Conservation (phyloP, 2,113 vertebrate species). For the Catagonus wagneri region DNA sequence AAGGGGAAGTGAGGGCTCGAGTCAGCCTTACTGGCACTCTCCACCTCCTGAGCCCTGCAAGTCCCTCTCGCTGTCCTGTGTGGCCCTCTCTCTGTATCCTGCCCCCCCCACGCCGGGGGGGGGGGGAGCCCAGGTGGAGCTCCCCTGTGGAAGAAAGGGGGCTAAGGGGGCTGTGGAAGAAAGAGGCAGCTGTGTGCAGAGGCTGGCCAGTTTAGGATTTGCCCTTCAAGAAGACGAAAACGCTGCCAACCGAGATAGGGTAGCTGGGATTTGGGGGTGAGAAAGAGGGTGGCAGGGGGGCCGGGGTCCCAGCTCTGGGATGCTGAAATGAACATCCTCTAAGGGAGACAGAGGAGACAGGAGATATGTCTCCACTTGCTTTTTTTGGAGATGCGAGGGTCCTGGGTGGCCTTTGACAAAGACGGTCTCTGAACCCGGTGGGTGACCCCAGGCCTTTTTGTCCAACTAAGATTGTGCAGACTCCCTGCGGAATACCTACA, state of each 20-base stretch:
- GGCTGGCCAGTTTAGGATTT: background rate
- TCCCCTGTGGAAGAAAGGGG: background rate
- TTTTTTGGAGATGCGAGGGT: conserved; percentile 1
- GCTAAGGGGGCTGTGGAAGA: background rate
- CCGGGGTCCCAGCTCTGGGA: background rate
- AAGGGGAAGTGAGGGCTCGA: conserved; percentile 79
- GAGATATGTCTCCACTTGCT: background rate
- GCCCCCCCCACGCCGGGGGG: background rate
- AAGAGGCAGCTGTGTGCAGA: background rate
- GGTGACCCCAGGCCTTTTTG: background rate
- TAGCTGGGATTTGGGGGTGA: background rate
- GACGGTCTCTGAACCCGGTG: background rate
- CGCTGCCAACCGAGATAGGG: background rate
- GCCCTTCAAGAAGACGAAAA: background rate
- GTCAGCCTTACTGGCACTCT: conserved; percentile 45
- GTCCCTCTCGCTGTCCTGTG: background rate
- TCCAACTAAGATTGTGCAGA: background rate
- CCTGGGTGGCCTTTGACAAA: background rate
- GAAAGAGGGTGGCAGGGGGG: background rate
- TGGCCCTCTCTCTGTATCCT: background rate
- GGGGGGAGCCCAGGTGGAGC: background rate
- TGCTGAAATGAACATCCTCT: background rate
- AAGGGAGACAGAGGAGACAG: background rate
- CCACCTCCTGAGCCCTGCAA: conserved; percentile 17
- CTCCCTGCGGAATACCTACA: background rate